These are phyloP conservation scores for Erannis defoliaria DNA, from an alignment of 2,888 invertebrate genomes.

Conservation along the genomic window DNA sequence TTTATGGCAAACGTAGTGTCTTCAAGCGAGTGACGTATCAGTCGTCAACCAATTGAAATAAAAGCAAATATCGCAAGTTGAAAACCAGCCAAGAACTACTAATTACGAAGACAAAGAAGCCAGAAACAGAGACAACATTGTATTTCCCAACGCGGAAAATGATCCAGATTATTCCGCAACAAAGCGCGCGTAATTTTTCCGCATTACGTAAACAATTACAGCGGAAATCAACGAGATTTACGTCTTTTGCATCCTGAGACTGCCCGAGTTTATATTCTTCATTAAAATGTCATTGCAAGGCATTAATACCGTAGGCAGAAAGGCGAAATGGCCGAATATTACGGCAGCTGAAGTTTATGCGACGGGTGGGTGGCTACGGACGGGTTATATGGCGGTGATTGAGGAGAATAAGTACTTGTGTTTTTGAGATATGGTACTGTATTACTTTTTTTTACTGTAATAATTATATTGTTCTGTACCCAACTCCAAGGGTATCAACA, in stretches of 20 bases:
- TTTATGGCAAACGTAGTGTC: no score
- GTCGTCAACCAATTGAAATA: not conserved
- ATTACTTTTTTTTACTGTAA: no score
- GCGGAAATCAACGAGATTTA: slow-evolving; percentile 42
- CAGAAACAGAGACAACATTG: slow-evolving; percentile 10
- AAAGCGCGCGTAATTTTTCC: slow-evolving; percentile 29
- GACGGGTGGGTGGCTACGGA: slow-evolving; percentile 52
- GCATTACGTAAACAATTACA: slow-evolving; percentile 35
- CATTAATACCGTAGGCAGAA: slow-evolving; percentile 55
- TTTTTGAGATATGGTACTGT: no score
- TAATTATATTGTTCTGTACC: no score
- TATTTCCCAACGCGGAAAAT: slow-evolving; percentile 21
- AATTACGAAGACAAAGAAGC: not conserved
- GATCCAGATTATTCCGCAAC: slow-evolving; percentile 22
- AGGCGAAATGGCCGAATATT: slow-evolving; percentile 59
- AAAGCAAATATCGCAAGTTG: not conserved
- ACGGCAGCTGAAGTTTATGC: slow-evolving; percentile 56
- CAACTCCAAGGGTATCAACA: no score
- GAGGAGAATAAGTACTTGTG: no score
- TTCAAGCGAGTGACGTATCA: no score
- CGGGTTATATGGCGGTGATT: slow-evolving; percentile 39
- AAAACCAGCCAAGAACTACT: not conserved
- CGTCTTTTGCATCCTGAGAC: slow-evolving; percentile 43
- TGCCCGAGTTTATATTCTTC: slow-evolving; percentile 53
- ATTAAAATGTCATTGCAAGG: slow-evolving; percentile 61